Conservation (phyloP, 2,797 vertebrate species). For the Hippoglossus hippoglossus region DNA sequence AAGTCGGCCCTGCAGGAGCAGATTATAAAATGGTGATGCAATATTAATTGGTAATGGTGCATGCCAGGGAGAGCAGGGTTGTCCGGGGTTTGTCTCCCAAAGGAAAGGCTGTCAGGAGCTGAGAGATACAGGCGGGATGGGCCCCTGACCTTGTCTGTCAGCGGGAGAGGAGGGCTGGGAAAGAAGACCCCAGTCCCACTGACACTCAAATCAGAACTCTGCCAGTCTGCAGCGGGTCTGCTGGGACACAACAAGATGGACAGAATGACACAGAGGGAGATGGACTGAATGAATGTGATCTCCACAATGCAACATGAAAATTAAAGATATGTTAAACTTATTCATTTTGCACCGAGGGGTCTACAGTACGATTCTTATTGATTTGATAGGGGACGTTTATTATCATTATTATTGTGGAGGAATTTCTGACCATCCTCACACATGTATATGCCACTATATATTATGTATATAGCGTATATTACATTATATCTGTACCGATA, state of each 20-base stretch:
- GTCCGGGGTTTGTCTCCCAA: slow-evolving; percentile 76
- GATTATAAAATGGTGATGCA: slow-evolving; percentile 82
- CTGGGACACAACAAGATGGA: slow-evolving; percentile 62
- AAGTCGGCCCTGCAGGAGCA: slow-evolving; percentile 47
- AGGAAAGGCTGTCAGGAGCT: slow-evolving; percentile 83
- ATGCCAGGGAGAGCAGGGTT: slow-evolving; percentile 73
- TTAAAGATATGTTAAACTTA: not conserved
- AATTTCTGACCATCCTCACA: no score
- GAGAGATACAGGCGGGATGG: slow-evolving; percentile 76
- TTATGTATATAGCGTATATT: no score
- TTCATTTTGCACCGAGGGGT: not conserved
- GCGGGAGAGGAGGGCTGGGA: slow-evolving; percentile 64
- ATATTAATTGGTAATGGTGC: slow-evolving; percentile 84
- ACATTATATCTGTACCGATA: no score
- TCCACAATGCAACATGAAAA: slow-evolving; percentile 3
- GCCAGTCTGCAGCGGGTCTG: slow-evolving; percentile 72
- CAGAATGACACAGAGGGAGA: slow-evolving; percentile 43
- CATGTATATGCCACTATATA: no score
- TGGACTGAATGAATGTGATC: slow-evolving; percentile 14
- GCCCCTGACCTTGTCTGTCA: slow-evolving; percentile 87
- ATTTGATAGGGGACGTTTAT: not conserved
- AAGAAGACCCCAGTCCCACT: slow-evolving; percentile 70
- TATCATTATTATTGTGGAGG: no score
- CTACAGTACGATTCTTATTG: not conserved
- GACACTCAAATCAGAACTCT: slow-evolving; percentile 79